Evolutionary conservation across 2,888 invertebrate species (phyloP), one percentile per base, ranked within the genome.

Genomic region (Oxyscelio sp.): DNA sequence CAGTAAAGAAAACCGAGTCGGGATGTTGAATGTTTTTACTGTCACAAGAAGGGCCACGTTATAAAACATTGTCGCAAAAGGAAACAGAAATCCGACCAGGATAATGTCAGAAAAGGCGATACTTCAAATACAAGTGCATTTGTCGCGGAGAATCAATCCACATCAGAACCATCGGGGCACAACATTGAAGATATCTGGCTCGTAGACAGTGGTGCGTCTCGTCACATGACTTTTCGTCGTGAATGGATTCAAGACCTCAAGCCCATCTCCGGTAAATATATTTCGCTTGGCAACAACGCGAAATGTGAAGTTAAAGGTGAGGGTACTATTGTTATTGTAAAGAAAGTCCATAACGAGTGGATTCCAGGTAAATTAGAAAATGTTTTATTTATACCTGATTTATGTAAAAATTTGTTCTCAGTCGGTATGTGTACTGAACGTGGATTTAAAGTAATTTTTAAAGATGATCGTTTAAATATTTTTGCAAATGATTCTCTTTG

Each of bases 21-120:
- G n/a, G n/a, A n/a, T n/a, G n/a, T n/a, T n/a, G 63, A 83, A 21
- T 80, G 85, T 54, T 65, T 71, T 54, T 70, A 56, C 13, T 79
- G 71, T 15, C 50, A 79, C 8, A 54, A 63, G 11, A 66, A 71
- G 40, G 82, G 85, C 9, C 85, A 87, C 43, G 50, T 66, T 13
- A 13, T 68, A 8, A 56, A 48, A 27, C n/a, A 75, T n/a, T 75
- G 54, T 27, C 38, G 24, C 0, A 75, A 56, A 50, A 54, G 45
- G 17, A 63, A 75, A 19, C 63, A 34, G 0, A 65, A 65, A 21
- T 4, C 11, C 0, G 6, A 63, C 22, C 27, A 71, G n/a, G 17
- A 52, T 2, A 66, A 50, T n/a, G n/a, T n/a, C 0, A 22, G 3
- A 0, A n/a, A 9, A 22, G 9, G 34, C 15, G 9, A 19, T 4